Evolutionary conservation across 2,797 vertebrate genomes (phyloP).

Genomic region (Clarias fuscus): DNA sequence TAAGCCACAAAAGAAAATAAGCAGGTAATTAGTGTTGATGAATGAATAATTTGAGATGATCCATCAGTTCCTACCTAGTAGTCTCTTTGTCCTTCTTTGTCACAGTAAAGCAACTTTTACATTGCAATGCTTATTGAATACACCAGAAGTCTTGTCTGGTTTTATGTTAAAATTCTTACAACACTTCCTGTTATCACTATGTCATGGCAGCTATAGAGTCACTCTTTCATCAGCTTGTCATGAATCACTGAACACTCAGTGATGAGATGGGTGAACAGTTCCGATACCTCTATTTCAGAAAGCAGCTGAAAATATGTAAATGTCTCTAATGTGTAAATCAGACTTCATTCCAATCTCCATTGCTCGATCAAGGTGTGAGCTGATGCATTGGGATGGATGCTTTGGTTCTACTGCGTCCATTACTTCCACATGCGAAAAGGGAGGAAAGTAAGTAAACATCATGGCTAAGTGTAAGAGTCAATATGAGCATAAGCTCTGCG

Average conservation of each 20-base stretch:
- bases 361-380: constrained; percentile 64
- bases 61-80: neutral
- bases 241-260: neutral
- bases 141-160: neutral
- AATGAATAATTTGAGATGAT: too few relatives aligned
- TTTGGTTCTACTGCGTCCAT: constrained; percentile 65
- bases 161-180: too few relatives aligned
- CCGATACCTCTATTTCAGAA: neutral
- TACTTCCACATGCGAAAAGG: constrained; percentile 66
- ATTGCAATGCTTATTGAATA: neutral
- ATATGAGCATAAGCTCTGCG: neutral
- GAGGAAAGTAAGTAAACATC: constrained; percentile 53
- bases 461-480: constrained; percentile 42
- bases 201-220: neutral
- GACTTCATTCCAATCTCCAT: neutral
- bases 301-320: neutral
- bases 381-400: constrained; percentile 68
- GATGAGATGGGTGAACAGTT: neutral
- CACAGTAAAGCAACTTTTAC: neutral
- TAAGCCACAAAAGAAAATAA: neutral
- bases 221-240: neutral
- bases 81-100: neutral
- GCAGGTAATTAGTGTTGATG: neutral
- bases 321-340: neutral
- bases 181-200: neutral